Percentiles rank a stretch among this genome's conserved stretches.
phyloP scores from a whole-genome alignment of 1,140 invertebrate species.

The Pinna nobilis region DNA sequence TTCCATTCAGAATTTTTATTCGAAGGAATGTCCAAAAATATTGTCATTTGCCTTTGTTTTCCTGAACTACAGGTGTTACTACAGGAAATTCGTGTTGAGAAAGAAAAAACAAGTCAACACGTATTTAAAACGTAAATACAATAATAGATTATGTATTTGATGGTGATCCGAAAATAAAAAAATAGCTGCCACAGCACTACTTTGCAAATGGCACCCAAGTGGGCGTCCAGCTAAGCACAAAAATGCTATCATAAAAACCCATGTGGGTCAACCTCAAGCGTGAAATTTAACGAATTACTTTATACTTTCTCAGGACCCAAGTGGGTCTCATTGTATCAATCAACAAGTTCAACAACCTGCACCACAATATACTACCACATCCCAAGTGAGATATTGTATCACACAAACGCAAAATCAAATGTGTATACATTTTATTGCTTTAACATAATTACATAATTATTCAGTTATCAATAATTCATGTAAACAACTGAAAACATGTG shows the following conservation, averaged over 20 bases:
- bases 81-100: constrained; percentile 5
- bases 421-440: neutral
- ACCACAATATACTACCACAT: neutral
- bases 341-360: too few species aligned
- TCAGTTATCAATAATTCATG: neutral
- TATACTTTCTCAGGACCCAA: neutral
- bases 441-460: neutral
- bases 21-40: too few species aligned
- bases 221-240: neutral
- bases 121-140: neutral
- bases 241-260: neutral
- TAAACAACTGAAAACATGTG: neutral
- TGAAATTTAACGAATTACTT: neutral
- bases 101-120: neutral
- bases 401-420: neutral
- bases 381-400: neutral
- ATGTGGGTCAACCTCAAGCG: neutral
- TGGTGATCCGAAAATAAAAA: neutral
- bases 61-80: too few species aligned
- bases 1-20: too few species aligned
- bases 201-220: neutral
- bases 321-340: too few species aligned
- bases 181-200: neutral
- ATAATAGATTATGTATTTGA: neutral
- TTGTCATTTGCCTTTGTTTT: too few species aligned